Evolutionary conservation across 2,797 vertebrate species (phyloP), one percentile per base, ranked within the genome.

Genomic region (Choloepus didactylus): DNA sequence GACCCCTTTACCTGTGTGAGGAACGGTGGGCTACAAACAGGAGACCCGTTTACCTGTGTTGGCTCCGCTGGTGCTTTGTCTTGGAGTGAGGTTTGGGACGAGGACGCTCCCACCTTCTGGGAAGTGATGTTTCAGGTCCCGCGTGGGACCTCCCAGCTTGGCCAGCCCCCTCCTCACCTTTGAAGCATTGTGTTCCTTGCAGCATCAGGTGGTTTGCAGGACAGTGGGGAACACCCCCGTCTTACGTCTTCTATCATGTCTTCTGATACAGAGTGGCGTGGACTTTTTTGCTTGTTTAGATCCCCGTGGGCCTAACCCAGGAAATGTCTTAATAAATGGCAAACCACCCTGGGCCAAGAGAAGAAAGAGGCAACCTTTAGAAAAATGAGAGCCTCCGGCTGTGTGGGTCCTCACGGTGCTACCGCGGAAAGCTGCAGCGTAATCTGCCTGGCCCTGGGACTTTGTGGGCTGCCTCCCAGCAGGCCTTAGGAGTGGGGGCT

Each of bases 371-470:
- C 25, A 49, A 51, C 89, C 44, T 76, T 56, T 80, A 67, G 84
- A 62, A 66, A 76, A 51, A 56, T n/a, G 84, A 79, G 64, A 67
- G 21, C 75, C 31, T n/a, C 14, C 0, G 2, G 14, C 18, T 6
- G 11, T 0, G 3, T 5, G 0, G 54, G 49, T 9, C 89, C 80
- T n/a, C 64, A 9, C 0, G 0, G 56, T 21, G 6, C 91, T 56
- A 18, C 81, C 3, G 1, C 15, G 21, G 51, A 51, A 84, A 69
- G 84, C 90, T 84, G 54, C 10, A 0, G 0, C 3, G 15, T 72
- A 6, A 29, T 38, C 21, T 38, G 2, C 2, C 64, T 14, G 41
- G 82, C 75, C n/a, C 15, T 19, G 73, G 6, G 51, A 15, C 3
- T 25, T 56, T 46, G 25, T 21, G 9, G 56, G 35, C 49, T n/a